Evolutionary conservation across 2,888 invertebrate genomes (phyloP).

Genomic region (Tiphia femorata): DNA sequence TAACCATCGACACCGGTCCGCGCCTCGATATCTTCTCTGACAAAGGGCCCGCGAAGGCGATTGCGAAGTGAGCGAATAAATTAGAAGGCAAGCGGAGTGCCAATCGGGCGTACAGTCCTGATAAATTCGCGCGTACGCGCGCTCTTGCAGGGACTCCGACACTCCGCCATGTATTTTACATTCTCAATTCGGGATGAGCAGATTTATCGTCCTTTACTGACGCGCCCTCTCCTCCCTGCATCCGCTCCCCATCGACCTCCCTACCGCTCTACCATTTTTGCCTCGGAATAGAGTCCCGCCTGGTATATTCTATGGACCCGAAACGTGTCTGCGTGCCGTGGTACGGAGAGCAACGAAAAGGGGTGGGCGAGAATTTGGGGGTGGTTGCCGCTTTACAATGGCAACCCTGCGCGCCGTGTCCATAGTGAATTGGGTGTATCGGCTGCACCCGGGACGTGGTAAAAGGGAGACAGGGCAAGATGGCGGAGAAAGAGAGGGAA

Average conservation of each 20-base stretch:
- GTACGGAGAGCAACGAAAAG: conserved; percentile 5
- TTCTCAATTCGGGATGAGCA: conserved; percentile 64
- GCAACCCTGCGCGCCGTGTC: conserved; percentile 32
- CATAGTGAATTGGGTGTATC: conserved; percentile 27
- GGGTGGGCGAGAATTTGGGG: conserved; percentile 20
- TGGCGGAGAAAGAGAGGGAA: conserved; percentile 14
- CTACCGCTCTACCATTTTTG: conserved; percentile 28
- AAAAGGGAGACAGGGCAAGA: background rate
- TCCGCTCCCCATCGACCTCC: background rate
- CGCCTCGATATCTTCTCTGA: too few relatives aligned
- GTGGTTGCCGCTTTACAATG: conserved; percentile 38
- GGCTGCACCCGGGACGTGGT: conserved; percentile 2
- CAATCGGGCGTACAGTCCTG: conserved; percentile 56
- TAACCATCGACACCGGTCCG: too few relatives aligned
- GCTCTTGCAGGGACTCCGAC: too few relatives aligned
- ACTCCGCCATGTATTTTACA: conserved; percentile 64
- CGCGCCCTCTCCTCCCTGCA: conserved; percentile 28
- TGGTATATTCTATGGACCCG: conserved; percentile 5
- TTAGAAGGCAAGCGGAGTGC: conserved; percentile 52
- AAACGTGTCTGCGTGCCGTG: background rate
- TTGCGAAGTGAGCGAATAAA: conserved; percentile 56
- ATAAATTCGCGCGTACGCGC: conserved; percentile 55
- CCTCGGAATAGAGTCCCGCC: conserved; percentile 7
- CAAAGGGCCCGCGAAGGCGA: too few relatives aligned
- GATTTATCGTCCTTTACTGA: conserved; percentile 58